Evolutionary conservation across 2,888 invertebrate species (phyloP).

Genomic region (Scaptodrosophila latifasciaeformis): DNA sequence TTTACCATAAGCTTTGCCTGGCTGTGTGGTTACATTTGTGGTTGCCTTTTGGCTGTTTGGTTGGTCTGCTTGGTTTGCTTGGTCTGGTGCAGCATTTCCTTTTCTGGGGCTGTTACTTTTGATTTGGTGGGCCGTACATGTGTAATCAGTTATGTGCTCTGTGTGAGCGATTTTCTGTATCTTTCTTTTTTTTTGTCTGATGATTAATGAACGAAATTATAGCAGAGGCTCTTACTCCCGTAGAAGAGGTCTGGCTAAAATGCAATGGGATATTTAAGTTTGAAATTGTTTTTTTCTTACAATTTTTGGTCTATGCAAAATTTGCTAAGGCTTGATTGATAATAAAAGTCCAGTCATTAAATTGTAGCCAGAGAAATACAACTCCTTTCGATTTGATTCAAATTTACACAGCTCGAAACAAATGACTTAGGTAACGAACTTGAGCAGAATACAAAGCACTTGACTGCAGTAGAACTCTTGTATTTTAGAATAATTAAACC

Average conservation of each 20-base stretch:
- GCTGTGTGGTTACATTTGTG: conserved; percentile 11
- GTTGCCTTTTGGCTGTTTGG: conserved; percentile 18
- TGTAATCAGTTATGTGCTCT: conserved; percentile 63
- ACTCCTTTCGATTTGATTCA: no score
- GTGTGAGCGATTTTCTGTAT: conserved; percentile 43
- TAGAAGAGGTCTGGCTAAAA: no score
- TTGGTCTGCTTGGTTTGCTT: neutral
- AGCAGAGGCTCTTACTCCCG: conserved; percentile 26
- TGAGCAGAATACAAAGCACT: conserved; percentile 41
- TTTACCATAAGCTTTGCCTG: neutral
- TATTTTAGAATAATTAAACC: conserved; percentile 48
- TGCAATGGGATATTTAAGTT: no score
- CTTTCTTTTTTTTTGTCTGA: conserved; percentile 23
- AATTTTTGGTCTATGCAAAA: no score
- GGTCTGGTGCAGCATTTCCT: conserved; percentile 13
- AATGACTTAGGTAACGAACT: conserved; percentile 65
- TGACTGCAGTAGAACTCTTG: no score
- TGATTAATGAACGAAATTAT: conserved; percentile 68
- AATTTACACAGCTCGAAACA: no score
- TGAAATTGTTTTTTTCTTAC: no score
- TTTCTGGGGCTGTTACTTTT: conserved; percentile 48
- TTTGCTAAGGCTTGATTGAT: no score
- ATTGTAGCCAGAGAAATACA: no score
- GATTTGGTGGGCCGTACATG: conserved; percentile 61
- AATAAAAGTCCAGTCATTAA: no score